Base-by-base conservation (phyloP, 1,140 invertebrate genomes). In the Drosophila paulistorum region DNA sequence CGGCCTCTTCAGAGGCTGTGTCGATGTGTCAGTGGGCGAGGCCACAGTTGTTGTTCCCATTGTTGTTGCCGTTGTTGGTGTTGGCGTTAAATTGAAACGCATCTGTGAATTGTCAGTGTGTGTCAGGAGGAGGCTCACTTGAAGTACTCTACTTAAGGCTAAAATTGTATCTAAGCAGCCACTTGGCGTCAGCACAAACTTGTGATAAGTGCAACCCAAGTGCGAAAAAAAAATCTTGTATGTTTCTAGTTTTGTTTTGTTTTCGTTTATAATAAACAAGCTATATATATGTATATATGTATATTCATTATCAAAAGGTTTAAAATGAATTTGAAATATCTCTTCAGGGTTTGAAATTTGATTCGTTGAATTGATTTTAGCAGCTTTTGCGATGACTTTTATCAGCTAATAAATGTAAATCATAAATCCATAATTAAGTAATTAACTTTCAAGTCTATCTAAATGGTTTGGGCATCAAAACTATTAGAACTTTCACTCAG, bases 11-110 rank as follows among this genome's bases (percentile, higher is more conserved):
- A 90, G 48, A 3, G 86, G 90, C 54, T 87, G 69, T 55, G 71
- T 42, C 9, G 79, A 79, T 51, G 77, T 80, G 0, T 91, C 90
- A 7, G 58, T 63, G 20, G 45, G 4, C 17, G 45, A 11, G 45
- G 7, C 30, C 67, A 42, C 64, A 63, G 45, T 4, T 51, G 45
- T 23, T 35, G 71, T 45, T 17, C 55, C 48, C 13, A 30, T 64
- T 20, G 64, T 73, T 14, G 68, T 57, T 9, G 72, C 37, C 11
- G 64, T 55, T 7, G 67, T 45, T 30, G 70, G 73, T 20, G 72
- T 60, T 20, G 83, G 68, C 37, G 83, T 59, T 54, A 89, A 89
- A 74, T 87, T 87, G 58, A 87, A 87, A 48, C 80, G 83, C 83
- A 87, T 87, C 83, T 87, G 78, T 68, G 65, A 65, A 57, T 64